Base-by-base conservation (phyloP, 1,140 invertebrate genomes). In the Drosophila parabipectinata region DNA sequence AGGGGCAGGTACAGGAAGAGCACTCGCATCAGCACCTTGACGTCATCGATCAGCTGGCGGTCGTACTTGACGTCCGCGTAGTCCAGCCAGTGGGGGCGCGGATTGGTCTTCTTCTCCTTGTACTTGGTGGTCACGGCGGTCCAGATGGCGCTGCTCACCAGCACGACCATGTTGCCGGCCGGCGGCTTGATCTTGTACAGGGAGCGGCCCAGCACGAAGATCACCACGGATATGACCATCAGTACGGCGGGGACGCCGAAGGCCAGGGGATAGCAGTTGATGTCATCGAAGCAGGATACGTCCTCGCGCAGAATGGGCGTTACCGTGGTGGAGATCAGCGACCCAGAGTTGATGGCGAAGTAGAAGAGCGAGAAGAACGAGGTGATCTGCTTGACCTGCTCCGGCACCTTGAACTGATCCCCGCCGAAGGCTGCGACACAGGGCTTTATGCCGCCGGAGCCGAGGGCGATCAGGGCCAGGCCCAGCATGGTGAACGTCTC, bases 401-500 rank as follows among this genome's bases (percentile, higher is more conserved):
- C 94, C 1, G 97, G 97, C 37, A 97, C 73, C 64, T 94, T 93
- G 91, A 98, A 98, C 93, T 99, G 99, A 92, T 99, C 98, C 0
- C 98, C 99, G 15, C 99, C 99, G 92, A 99, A 99, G 0, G 98
- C 97, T 0, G 97, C 95, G 0, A 99, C 98, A 91, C 98, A 99
- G 0, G 99, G 98, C 91, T 99, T 99, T 81, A 99, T 99, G 2
- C 98, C 98, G 7, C 98, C 99, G 0, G 97, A 98, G 1, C 98
- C 98, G 10, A 98, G 58, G 2, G 97, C 97, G 72, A 99, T 97
- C 12, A 98, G 92, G 0, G 95, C 77, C 74, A 98, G 91, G 1
- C 97, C 97, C 18, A 97, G 10, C 26, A 98, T 93, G 2, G 96
- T 95, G 50, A 98, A 94, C 1, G 94, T 93, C 30, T 66, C 94